phyloP scores from a whole-genome alignment of 1,140 invertebrate species.

The Cyclargus thomasi region DNA sequence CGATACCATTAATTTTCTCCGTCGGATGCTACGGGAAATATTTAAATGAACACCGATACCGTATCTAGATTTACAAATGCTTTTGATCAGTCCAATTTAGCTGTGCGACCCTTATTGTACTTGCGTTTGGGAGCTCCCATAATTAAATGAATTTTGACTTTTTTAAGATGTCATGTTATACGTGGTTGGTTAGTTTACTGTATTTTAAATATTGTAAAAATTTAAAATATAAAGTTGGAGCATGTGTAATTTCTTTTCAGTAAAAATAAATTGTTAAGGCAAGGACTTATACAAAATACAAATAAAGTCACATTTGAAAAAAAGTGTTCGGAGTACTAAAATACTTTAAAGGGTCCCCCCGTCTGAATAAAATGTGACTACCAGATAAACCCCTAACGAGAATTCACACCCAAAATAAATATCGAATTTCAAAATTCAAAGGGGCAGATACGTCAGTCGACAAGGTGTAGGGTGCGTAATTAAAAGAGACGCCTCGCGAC shows the following conservation, averaged over 20 bases:
- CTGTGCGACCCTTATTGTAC: background rate
- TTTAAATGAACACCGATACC: constrained; percentile 14
- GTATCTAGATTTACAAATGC: constrained; percentile 8
- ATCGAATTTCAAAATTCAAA: constrained; percentile 35
- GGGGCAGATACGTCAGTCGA: constrained; percentile 50
- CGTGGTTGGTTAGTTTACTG: too few species aligned
- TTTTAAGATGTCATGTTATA: background rate
- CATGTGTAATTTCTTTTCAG: too few species aligned
- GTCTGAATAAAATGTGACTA: background rate
- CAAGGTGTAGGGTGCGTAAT: constrained; percentile 60
- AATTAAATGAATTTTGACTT: background rate
- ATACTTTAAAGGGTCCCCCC: too few species aligned
- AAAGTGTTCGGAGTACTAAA: too few species aligned
- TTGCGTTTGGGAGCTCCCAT: background rate
- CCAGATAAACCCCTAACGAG: background rate
- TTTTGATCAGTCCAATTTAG: background rate
- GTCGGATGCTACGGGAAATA: constrained; percentile 22
- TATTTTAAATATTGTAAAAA: too few species aligned
- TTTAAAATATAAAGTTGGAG: too few species aligned
- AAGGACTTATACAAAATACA: too few species aligned
- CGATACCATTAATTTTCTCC: constrained; percentile 60
- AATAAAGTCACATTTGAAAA: too few species aligned
- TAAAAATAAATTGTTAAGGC: too few species aligned
- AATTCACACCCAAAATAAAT: constrained; percentile 14
- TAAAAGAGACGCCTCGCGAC: constrained; percentile 54